Conservation (phyloP, 2,888 invertebrate species). For the Pterostichus madidus region DNA sequence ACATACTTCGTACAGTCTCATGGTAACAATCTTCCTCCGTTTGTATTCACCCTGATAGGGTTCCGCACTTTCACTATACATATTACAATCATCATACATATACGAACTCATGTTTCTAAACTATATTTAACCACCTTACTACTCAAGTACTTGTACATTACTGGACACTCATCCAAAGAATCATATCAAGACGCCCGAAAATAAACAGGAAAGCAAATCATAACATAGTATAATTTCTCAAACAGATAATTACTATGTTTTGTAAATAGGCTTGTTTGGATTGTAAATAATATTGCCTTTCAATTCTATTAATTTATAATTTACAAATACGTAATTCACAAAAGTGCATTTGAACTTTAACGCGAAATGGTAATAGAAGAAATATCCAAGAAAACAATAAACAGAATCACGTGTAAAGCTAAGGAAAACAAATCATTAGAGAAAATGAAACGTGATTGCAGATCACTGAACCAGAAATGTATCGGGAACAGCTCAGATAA, state of each 20-base stretch:
- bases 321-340: slow-evolving; percentile 13
- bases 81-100: neutral
- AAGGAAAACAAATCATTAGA: slow-evolving; percentile 29
- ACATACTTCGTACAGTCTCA: neutral
- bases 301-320: neutral
- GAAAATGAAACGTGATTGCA: neutral
- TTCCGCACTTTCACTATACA: neutral
- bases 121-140: neutral
- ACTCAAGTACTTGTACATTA: neutral
- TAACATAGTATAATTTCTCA: neutral
- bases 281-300: no score
- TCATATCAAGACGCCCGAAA: neutral
- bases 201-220: slow-evolving; percentile 40
- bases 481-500: neutral
- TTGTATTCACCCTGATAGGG: neutral
- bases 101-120: neutral
- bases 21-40: no score
- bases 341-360: neutral
- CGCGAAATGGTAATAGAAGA: slow-evolving; percentile 2
- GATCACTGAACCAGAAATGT: neutral
- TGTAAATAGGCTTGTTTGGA: neutral
- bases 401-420: neutral
- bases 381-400: neutral
- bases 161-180: neutral
- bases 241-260: slow-evolving; percentile 18